A percentile compares a stretch with the other conserved stretches of the same genome.
Conservation (phyloP, 2,888 invertebrate species). For the Aleiodes alternator region DNA sequence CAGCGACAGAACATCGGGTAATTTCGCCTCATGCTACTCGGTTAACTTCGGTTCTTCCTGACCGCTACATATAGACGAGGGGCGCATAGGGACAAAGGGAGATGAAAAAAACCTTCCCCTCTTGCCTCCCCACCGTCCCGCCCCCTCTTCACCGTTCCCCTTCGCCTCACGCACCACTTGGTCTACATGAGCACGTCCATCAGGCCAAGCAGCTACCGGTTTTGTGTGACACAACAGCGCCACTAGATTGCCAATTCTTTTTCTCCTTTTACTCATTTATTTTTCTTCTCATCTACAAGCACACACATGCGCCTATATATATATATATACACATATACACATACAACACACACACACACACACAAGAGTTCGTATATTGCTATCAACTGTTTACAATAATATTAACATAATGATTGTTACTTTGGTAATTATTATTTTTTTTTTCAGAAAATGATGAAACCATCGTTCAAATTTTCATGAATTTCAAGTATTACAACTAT, state of each 20-base stretch:
- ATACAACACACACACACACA: too few species aligned
- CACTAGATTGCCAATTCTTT: slow-evolving; percentile 28
- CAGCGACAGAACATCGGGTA: slow-evolving; percentile 60
- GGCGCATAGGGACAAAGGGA: slow-evolving; percentile 36
- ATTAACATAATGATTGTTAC: slow-evolving; percentile 20
- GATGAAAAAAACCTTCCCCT: slow-evolving; percentile 11
- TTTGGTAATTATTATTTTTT: not conserved
- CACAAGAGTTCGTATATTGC: too few species aligned
- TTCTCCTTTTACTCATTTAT: slow-evolving; percentile 1
- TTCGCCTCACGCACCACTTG: slow-evolving; percentile 11
- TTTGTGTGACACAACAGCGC: slow-evolving; percentile 32
- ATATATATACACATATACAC: too few species aligned
- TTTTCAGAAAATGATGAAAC: slow-evolving; percentile 13
- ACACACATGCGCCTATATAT: too few species aligned
- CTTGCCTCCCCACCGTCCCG: not conserved
- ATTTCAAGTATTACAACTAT: not conserved
- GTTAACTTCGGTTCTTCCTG: slow-evolving; percentile 49
- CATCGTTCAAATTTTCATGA: slow-evolving; percentile 4
- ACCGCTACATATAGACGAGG: slow-evolving; percentile 24
- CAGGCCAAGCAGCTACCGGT: slow-evolving; percentile 28
- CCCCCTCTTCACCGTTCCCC: not conserved
- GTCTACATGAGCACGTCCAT: slow-evolving; percentile 31
- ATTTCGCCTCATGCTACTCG: slow-evolving; percentile 55
- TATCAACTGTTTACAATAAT: slow-evolving; percentile 2
- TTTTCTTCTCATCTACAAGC: not conserved